Conservation (phyloP, 2,113 vertebrate species). For the Agelaius tricolor region DNA sequence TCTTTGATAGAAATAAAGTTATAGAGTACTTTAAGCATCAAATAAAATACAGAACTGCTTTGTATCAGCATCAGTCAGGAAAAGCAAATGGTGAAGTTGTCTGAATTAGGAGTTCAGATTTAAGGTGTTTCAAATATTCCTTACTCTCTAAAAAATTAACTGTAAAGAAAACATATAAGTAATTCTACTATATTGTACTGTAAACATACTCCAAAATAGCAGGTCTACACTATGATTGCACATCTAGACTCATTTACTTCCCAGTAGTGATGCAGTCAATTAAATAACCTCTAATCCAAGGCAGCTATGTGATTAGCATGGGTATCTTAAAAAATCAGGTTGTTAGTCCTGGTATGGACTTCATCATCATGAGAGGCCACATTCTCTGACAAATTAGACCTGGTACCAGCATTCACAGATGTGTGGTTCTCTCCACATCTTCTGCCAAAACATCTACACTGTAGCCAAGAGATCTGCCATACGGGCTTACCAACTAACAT, state of each 20-base stretch:
- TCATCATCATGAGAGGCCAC: background rate
- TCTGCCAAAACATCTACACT: background rate
- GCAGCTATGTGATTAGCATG: background rate
- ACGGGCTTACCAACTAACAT: rapidly evolving
- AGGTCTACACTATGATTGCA: background rate
- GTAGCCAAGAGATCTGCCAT: background rate
- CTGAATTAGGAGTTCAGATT: background rate
- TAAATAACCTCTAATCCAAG: background rate
- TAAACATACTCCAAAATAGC: background rate
- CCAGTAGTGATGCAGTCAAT: background rate
- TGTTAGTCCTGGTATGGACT: background rate
- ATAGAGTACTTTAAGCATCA: background rate
- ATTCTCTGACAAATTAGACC: background rate
- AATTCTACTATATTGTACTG: background rate
- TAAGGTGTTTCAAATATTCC: background rate
- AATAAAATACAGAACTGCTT: background rate
- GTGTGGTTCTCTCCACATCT: background rate
- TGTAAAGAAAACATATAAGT: background rate
- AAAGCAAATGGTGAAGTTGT: background rate
- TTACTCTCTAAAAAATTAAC: background rate
- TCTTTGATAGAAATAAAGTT: background rate
- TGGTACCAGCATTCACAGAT: background rate
- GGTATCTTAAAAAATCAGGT: background rate
- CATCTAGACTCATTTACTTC: background rate
- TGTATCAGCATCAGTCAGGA: background rate